A percentile compares a stretch with the other conserved stretches of the same genome.
phyloP scores from a whole-genome alignment of 2,113 vertebrate genomes.

The Corythaeola cristata region DNA sequence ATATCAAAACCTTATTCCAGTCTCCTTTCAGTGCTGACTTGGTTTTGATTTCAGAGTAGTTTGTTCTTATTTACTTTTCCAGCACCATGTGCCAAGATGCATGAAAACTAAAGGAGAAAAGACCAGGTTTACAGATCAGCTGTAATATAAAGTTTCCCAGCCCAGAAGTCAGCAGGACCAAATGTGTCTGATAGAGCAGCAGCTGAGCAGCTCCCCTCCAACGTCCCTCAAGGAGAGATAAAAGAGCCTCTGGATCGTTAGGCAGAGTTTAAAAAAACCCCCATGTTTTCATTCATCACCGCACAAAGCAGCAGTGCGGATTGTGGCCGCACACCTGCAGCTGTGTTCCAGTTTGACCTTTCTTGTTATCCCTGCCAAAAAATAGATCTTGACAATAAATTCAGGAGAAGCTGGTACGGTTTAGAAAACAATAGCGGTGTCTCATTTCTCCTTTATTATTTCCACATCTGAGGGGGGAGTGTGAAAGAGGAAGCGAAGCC shows the following conservation, averaged over 20 bases:
- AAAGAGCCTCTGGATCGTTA: constrained; percentile 22
- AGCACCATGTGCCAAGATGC: background rate
- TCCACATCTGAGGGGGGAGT: constrained; percentile 10
- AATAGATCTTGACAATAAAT: constrained; percentile 48
- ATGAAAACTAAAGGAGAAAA: background rate
- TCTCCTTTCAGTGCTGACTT: background rate
- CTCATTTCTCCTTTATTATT: constrained; percentile 31
- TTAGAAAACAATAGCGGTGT: constrained; percentile 21
- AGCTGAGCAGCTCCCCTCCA: background rate
- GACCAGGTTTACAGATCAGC: constrained; percentile 1
- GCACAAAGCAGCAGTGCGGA: background rate
- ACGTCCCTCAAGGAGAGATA: background rate
- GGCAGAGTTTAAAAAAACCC: background rate
- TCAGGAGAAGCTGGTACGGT: background rate
- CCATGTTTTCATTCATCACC: constrained; percentile 11
- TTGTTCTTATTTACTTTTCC: constrained; percentile 22
- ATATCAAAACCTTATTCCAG: background rate
- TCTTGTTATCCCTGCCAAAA: constrained; percentile 43
- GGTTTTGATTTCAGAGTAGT: background rate
- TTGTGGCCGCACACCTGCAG: constrained; percentile 44
- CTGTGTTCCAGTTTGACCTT: constrained; percentile 32
- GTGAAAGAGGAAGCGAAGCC: background rate
- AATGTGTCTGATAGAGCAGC: background rate
- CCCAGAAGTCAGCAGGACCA: background rate
- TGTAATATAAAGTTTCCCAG: background rate